Conservation (phyloP, 2,113 vertebrate species). For the Callipepla squamata region DNA sequence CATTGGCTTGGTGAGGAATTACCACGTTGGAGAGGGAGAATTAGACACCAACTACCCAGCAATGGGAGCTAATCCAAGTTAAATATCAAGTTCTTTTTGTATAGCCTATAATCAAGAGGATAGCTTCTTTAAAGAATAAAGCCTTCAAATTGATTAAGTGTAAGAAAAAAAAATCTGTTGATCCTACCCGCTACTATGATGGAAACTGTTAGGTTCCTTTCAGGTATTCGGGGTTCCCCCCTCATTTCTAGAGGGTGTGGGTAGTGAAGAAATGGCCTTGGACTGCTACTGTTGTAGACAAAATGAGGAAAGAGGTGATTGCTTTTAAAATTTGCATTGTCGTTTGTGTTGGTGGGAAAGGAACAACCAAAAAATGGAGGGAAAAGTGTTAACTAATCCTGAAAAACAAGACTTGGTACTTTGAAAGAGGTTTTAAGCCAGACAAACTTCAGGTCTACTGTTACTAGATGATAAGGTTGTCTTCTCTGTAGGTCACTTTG, state of each 20-base stretch:
- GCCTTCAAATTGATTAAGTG: neutral
- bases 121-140: neutral
- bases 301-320: neutral
- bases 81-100: neutral
- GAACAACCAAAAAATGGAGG: neutral
- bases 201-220: neutral
- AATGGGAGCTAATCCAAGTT: neutral
- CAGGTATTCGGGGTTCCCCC: neutral
- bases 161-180: neutral
- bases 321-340: neutral
- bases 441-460: neutral
- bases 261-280: neutral
- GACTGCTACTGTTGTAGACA: neutral
- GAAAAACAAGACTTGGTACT: neutral
- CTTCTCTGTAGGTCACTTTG: neutral
- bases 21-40: neutral
- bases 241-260: neutral
- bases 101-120: too few relatives aligned
- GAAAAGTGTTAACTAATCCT: neutral
- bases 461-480: neutral
- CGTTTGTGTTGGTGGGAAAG: neutral
- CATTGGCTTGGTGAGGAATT: neutral
- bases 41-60: accelerated
- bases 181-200: neutral
- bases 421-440: neutral